Percentiles rank a stretch among this genome's conserved stretches.
These are phyloP conservation scores for Teleopsis dalmanni DNA, from an alignment of 1,140 invertebrate genomes.

Conservation along the genomic window DNA sequence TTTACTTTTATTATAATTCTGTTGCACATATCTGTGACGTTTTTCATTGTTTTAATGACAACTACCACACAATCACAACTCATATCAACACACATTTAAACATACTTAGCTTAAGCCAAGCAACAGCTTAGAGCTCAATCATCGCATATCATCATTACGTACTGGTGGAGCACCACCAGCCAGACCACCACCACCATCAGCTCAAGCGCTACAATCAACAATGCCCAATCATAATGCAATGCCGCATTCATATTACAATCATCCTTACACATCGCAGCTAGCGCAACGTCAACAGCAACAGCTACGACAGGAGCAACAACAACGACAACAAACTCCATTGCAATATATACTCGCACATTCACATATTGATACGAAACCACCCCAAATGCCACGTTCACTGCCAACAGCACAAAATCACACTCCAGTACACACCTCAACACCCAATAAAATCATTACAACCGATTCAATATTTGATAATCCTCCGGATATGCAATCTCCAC, in stretches of 20 bases:
- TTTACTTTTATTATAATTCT: slow-evolving; percentile 6
- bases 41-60: background rate
- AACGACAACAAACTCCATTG: slow-evolving; percentile 8
- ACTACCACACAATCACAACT: background rate
- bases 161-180: slow-evolving; percentile 22
- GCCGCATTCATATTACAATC: background rate
- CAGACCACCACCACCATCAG: slow-evolving; percentile 28
- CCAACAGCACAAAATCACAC: slow-evolving; percentile 1
- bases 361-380: slow-evolving; percentile 13
- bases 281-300: background rate
- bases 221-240: slow-evolving; percentile 10
- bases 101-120: slow-evolving; percentile 35
- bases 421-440: slow-evolving; percentile 18
- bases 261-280: background rate
- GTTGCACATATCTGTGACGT: slow-evolving; percentile 6
- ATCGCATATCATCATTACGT: slow-evolving; percentile 8
- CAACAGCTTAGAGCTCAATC: slow-evolving; percentile 16
- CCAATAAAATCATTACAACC: slow-evolving; percentile 20
- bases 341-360: slow-evolving; percentile 32
- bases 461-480: slow-evolving; percentile 35
- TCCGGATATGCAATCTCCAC: slow-evolving; percentile 39
- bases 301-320: background rate
- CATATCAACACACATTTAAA: background rate
- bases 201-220: slow-evolving; percentile 8
- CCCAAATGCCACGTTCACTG: slow-evolving; percentile 4